Evolutionary conservation across 2,113 vertebrate genomes (phyloP), one percentile per base, ranked within the genome.

Genomic region (Microcebus griseorufus): DNA sequence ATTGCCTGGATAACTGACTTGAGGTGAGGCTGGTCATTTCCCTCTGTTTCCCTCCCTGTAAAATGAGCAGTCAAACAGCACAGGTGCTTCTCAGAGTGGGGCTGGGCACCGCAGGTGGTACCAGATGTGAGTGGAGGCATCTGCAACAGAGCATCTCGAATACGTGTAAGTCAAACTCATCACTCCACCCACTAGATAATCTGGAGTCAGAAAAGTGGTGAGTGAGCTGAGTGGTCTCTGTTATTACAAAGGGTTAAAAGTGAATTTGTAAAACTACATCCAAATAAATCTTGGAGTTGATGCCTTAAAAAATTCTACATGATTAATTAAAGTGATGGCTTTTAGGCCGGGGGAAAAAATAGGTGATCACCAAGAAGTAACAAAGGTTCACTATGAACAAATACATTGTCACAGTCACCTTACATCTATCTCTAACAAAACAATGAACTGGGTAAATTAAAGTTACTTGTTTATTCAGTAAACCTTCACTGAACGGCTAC

Each of bases 111-210:
- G 9, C 7, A 25, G 20, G 73, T 48, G 9, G 60, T 29, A 4
- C 20, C n/a, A 55, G 51, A 18, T 32, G 53, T 4, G n/a, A 20
- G 9, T 17, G n/a, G 8, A 29, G 34, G 53, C 18, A 60, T 11
- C 53, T 18, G 9, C 22, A 55, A 62, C 53, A 37, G 58, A 39
- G 4, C 17, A 1, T 18, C 16, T 58, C 18, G 27, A 27, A 29
- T 0, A 6, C 0, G 4, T 58, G 34, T 45, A 20, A n/a, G 17
- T 51, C 22, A 65, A 14, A 84, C 20, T 48, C n/a, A 65, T 5
- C 0, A 0, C n/a, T 65, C 53, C 6, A 5, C 6, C 25, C 29
- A 11, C 42, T 10, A 27, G 53, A 25, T 9, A 29, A 20, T 9
- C 0, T 42, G 45, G 12, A 58, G 27, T 75, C 67, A 29, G 53